These are phyloP conservation scores for Oncorhynchus keta DNA, from an alignment of 2,113 vertebrate species.

Conservation along the genomic window DNA sequence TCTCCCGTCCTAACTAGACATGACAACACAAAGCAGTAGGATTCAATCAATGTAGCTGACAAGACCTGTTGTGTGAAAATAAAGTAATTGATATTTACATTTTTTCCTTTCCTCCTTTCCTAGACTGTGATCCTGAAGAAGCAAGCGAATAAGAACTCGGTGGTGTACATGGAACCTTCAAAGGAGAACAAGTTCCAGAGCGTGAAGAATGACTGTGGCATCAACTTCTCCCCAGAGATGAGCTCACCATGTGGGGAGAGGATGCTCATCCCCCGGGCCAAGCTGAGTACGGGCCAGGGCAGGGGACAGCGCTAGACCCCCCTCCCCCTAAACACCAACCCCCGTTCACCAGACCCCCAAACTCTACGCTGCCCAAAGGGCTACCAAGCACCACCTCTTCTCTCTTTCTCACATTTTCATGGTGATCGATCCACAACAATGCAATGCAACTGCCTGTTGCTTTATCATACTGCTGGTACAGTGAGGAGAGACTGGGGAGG, in stretches of 20 bases:
- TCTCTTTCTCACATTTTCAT: constrained; percentile 42
- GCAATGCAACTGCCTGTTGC: constrained; percentile 29
- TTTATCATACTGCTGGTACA: constrained; percentile 26
- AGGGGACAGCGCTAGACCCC: constrained; percentile 63
- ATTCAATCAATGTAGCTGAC: not conserved
- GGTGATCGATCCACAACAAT: constrained; percentile 30
- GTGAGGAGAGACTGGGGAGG: constrained; percentile 31
- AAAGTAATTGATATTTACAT: not conserved
- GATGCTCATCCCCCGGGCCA: constrained; percentile 76
- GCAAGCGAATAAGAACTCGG: constrained; percentile 75
- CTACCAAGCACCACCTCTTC: constrained; percentile 41
- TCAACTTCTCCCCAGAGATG: constrained; percentile 70
- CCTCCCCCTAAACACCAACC: not conserved
- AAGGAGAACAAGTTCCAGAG: constrained; percentile 78
- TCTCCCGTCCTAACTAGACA: not conserved
- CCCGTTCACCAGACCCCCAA: not conserved
- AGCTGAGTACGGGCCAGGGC: constrained; percentile 67
- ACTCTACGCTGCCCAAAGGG: constrained; percentile 28
- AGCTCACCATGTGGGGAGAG: constrained; percentile 64
- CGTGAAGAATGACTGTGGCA: constrained; percentile 72
- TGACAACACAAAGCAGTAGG: not conserved
- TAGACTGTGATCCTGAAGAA: constrained; percentile 80
- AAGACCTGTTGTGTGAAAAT: not conserved
- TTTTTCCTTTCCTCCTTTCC: constrained; percentile 3
- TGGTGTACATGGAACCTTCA: constrained; percentile 78